Percentiles rank a stretch among this genome's conserved stretches.
Conservation (phyloP, 2,113 vertebrate species). For the Mirza zaza region DNA sequence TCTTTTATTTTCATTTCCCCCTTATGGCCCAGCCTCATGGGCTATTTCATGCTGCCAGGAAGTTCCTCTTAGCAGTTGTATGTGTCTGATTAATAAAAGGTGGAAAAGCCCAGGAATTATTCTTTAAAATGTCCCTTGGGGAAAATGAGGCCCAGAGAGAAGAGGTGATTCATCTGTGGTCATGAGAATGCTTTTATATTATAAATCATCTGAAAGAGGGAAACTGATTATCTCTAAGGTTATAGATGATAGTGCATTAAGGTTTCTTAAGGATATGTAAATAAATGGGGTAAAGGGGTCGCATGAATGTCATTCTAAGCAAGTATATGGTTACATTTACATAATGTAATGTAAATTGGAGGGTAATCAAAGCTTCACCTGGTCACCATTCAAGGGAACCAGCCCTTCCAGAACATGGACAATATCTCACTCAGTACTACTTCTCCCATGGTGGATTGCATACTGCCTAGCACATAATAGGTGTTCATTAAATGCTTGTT, state of each 20-base stretch:
- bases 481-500: background rate
- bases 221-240: background rate
- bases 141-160: background rate
- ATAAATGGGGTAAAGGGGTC: background rate
- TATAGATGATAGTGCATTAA: background rate
- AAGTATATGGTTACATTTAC: background rate
- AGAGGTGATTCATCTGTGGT: background rate
- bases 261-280: background rate
- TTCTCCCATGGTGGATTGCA: rapidly evolving
- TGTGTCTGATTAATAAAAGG: slow-evolving; percentile 1
- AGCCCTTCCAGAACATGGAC: background rate
- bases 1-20: background rate
- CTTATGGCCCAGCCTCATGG: background rate
- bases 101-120: background rate
- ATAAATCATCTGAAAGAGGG: background rate
- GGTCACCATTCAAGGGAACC: background rate
- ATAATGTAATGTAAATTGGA: too few relatives aligned
- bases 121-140: background rate
- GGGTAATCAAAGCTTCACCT: background rate
- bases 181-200: background rate
- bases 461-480: background rate
- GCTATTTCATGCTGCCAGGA: background rate
- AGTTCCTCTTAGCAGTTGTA: background rate
- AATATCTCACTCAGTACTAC: background rate
- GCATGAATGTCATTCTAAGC: background rate